phyloP scores from a whole-genome alignment of 2,113 vertebrate genomes.

The Microtus oregoni region DNA sequence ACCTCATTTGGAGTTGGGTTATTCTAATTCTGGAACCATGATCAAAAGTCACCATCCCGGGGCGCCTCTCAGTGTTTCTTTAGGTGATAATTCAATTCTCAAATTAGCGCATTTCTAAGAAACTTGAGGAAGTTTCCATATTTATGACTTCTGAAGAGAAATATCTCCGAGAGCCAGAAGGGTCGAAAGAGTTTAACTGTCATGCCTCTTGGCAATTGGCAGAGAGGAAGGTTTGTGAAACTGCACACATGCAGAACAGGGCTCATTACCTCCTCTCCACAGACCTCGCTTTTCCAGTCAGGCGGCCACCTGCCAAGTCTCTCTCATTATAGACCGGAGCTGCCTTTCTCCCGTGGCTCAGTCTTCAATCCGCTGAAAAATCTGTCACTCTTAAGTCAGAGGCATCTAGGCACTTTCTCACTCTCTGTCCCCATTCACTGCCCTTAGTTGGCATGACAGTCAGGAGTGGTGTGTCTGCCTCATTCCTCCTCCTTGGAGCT shows the following conservation, averaged over 20 bases:
- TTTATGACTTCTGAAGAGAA: slow-evolving; percentile 57
- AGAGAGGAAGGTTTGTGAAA: background rate
- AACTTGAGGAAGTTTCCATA: slow-evolving; percentile 53
- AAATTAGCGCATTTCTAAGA: slow-evolving; percentile 33
- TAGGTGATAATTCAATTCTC: slow-evolving; percentile 29
- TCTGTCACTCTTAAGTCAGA: slow-evolving; percentile 8
- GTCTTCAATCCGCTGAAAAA: background rate
- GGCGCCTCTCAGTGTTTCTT: slow-evolving; percentile 42
- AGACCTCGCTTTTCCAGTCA: background rate
- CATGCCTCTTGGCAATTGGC: background rate
- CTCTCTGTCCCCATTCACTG: fast-evolving
- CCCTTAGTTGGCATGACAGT: background rate
- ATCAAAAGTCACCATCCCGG: background rate
- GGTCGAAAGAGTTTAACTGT: slow-evolving; percentile 16
- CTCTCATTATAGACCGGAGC: background rate
- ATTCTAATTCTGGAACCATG: slow-evolving; percentile 25
- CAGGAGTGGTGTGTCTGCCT: background rate
- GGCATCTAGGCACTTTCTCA: background rate
- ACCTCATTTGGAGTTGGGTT: slow-evolving; percentile 54
- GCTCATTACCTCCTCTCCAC: slow-evolving; percentile 16
- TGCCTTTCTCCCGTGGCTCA: background rate
- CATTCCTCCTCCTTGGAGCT: background rate
- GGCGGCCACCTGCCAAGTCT: background rate
- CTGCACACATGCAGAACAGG: background rate
- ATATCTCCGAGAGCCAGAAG: background rate